Base-by-base conservation (phyloP, 2,888 invertebrate genomes). In the Polyploca ridens region DNA sequence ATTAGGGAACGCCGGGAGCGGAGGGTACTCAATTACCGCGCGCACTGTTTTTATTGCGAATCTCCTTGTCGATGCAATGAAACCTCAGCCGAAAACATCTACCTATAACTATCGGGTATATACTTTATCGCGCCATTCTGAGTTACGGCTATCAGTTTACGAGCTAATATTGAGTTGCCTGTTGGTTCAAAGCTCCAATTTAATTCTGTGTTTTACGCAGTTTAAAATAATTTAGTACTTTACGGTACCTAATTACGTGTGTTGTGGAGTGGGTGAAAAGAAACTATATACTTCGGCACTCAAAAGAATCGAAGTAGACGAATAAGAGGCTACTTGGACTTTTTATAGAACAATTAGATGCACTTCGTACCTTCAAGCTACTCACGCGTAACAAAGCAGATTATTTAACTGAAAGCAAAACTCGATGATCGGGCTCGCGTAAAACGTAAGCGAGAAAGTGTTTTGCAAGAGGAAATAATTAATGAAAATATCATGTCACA, bases 1-100 rank as follows among this genome's bases (percentile, higher is more conserved):
- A 91, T 92, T 91, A 92, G 89, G 92, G 88, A 89, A 86, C 85
- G 87, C 85, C 85, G 87, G 88, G 90, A 89, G 85, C 78, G 81
- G 77, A 87, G 89, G 89, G 88, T 85, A 84, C 85, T 87, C 89
- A 87, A 90, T 90, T 90, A 91, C 88, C 81, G 77, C 77, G 74
- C 77, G 80, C 82, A 81, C 76, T 89, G 89, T 87, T 90, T 90
- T 91, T 90, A 90, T 90, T 90, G 87, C 84, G 77, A 84, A 79
- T 78, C 84, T 83, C 82, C 83, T 88, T 85, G 83, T 79, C 81
- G 75, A 82, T 79, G 81, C 81, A 80, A 82, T 82, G 78, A 84
- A 83, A 83, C 77, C 80, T 82, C 80, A 72, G 69, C 71, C 71
- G 66, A 80, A 79, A 79, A 69, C 67, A 19, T 16, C 54, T 19